Conservation (phyloP, 2,113 vertebrate species). For the Micronisus gabar region DNA sequence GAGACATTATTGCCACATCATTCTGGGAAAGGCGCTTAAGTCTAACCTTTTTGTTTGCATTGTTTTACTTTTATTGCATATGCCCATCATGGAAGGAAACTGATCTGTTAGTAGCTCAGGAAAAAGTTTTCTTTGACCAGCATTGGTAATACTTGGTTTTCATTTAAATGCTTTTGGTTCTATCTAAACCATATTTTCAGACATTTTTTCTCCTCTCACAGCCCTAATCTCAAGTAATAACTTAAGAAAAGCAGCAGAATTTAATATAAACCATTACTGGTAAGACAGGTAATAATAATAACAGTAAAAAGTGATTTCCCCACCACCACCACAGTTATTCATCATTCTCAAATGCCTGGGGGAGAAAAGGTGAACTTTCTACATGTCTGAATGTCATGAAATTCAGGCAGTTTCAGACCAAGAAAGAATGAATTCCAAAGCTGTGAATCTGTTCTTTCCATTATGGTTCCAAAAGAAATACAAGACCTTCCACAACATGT, state of each 20-base stretch:
- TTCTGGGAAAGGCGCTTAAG: neutral
- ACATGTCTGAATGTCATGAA: constrained; percentile 45
- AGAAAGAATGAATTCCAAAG: constrained; percentile 41
- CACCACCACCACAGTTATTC: constrained; percentile 30
- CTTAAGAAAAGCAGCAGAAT: constrained; percentile 48
- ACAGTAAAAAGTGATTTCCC: constrained; percentile 52
- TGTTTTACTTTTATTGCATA: neutral
- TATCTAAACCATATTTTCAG: constrained; percentile 54
- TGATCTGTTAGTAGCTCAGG: neutral
- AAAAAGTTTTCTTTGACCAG: neutral
- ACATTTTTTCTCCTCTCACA: neutral
- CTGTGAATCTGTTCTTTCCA: constrained; percentile 59
- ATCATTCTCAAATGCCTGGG: constrained; percentile 43
- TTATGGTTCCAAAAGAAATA: constrained; percentile 44
- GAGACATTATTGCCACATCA: neutral
- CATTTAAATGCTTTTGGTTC: constrained; percentile 46
- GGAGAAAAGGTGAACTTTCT: constrained; percentile 62
- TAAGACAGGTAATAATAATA: constrained; percentile 62
- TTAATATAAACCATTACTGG: constrained; percentile 57
- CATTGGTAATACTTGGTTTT: constrained; percentile 16
- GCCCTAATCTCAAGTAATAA: constrained; percentile 55
- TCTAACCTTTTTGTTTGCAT: neutral
- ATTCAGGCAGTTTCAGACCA: constrained; percentile 41
- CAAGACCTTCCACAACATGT: neutral
- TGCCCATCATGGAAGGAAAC: neutral